A percentile compares a stretch with the other conserved stretches of the same genome.
Conservation (phyloP, 2,797 vertebrate genomes). For the Muscicapa striata region DNA sequence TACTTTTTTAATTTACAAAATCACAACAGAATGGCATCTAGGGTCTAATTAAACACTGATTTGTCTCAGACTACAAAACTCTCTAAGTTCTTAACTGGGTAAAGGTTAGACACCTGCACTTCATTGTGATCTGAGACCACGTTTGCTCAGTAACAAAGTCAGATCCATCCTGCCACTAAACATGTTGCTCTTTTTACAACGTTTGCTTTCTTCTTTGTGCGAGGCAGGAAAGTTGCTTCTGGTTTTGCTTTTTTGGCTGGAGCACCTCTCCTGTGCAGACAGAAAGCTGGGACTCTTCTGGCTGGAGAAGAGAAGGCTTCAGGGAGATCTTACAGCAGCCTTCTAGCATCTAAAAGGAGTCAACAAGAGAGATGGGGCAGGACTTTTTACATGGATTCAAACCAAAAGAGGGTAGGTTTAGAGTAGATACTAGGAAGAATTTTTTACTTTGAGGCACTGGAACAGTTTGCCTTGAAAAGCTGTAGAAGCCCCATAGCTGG, state of each 20-base stretch:
- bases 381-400: neutral
- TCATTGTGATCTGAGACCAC: neutral
- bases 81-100: neutral
- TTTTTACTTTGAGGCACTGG: neutral
- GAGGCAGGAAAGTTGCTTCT: neutral
- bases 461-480: neutral
- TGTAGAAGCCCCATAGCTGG: neutral
- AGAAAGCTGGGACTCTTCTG: neutral
- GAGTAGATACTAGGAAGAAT: neutral
- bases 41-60: neutral
- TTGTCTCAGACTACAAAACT: neutral
- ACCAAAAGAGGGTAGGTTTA: neutral
- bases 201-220: neutral
- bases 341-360: neutral
- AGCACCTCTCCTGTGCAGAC: neutral
- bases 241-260: neutral
- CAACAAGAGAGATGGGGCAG: neutral
- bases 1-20: neutral
- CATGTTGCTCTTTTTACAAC: fast-evolving
- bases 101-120: neutral
- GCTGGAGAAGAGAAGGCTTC: neutral
- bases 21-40: neutral
- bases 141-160: neutral
- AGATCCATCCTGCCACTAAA: neutral
- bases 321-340: neutral